Evolutionary conservation across 2,888 invertebrate species (phyloP), one percentile per base, ranked within the genome.

Genomic region (Parnassius smintheus): DNA sequence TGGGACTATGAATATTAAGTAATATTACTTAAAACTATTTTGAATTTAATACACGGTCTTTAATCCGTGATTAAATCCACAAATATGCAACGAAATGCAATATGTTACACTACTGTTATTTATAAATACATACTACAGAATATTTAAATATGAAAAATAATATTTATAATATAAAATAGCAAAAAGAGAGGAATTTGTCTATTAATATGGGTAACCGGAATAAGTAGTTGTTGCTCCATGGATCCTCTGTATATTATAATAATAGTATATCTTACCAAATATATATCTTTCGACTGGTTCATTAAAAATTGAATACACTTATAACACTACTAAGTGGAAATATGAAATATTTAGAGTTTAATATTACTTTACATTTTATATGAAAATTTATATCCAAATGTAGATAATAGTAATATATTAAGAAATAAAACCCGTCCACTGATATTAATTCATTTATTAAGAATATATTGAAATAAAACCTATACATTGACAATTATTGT

Each of bases 361-460:
- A 13, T 49, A 49, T 9, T 12, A 18, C 7, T 9, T n/a, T 8
- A 8, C 4, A 10, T 11, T 44, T 44, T 51, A 44, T 44, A 44
- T 44, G 44, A 72, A 74, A 70, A 72, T 70, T 66, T 78, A 78
- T 82, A 83, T 82, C 87, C 85, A 86, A 88, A 86, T 88, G 86
- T 88, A 88, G 84, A 86, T 86, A 83, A 13, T 85, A 85, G 81
- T 83, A 12, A 25, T 9, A n/a, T 48, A 35, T 69, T 66, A 69
- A 71, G 63, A 70, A 70, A 72, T 73, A 75, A 82, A 80, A 79
- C 69, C 78, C 82, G 79, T 86, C 81, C 79, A 69, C 73, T 72
- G 62, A 66, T 68, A 63, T 66, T 68, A 72, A 65, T 35, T 69
- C 66, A 68, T 65, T 68, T 67, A 65, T 66, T 66, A 56, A 48